Evolutionary conservation across 2,113 vertebrate genomes (phyloP).

Genomic region (Nesogale talazaci): DNA sequence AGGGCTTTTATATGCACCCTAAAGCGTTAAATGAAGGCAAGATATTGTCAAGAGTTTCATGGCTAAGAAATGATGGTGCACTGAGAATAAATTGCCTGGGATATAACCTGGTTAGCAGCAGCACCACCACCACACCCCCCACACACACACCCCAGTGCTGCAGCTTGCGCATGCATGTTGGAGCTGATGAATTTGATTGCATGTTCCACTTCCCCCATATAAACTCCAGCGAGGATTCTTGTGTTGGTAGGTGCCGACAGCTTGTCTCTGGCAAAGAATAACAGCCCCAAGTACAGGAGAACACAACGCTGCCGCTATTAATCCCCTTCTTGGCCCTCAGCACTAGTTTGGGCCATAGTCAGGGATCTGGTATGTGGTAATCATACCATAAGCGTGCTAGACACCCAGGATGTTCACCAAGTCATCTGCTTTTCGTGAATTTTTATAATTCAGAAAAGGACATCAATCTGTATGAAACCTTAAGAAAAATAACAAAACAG

Average conservation of each 20-base stretch:
- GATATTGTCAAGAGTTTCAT: neutral
- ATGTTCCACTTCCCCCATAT: no score
- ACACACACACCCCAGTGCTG: neutral
- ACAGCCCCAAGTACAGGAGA: no score
- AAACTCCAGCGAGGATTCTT: neutral
- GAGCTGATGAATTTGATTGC: neutral
- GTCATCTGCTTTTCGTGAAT: neutral
- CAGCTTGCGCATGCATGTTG: neutral
- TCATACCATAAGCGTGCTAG: neutral
- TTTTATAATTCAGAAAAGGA: neutral
- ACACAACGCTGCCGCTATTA: neutral
- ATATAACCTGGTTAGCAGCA: neutral
- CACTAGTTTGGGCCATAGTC: neutral
- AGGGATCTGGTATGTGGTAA: neutral
- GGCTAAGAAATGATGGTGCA: neutral
- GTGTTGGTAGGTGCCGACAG: neutral
- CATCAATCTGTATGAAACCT: neutral
- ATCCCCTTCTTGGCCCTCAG: neutral
- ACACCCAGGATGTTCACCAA: neutral
- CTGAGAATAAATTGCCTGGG: neutral
- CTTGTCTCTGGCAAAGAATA: neutral
- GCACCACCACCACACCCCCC: neutral
- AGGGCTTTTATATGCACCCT: neutral
- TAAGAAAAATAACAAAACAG: neutral
- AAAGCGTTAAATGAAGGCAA: neutral